These are phyloP conservation scores for Cheiracanthium punctorium DNA, from an alignment of 2,888 invertebrate species.

Conservation along the genomic window DNA sequence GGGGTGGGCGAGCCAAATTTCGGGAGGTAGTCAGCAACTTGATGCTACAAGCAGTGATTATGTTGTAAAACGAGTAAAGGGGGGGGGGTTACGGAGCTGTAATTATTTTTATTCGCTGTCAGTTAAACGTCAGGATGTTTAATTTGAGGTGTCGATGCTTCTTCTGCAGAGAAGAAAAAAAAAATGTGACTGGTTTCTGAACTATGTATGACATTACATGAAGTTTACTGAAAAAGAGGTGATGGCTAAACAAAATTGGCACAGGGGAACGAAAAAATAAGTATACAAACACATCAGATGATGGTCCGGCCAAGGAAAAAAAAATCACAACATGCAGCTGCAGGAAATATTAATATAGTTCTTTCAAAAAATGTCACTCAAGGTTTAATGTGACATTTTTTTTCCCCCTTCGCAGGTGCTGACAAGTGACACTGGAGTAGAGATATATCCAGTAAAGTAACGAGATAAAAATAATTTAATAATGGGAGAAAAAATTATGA, in stretches of 20 bases:
- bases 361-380: not conserved
- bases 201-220: conserved; percentile 9
- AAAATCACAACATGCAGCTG: not conserved
- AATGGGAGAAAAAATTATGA: too few relatives aligned
- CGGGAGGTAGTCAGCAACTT: conserved; percentile 42
- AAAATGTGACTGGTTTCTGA: conserved; percentile 9
- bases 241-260: not conserved
- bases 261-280: not conserved
- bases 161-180: not conserved
- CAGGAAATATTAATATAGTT: conserved; percentile 8
- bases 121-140: conserved; percentile 62
- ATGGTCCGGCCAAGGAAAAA: not conserved
- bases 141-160: conserved; percentile 66
- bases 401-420: not conserved
- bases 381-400: not conserved
- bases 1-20: conserved; percentile 33
- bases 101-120: conserved; percentile 68
- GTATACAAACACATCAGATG: too few relatives aligned
- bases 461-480: not conserved
- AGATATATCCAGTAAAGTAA: not conserved
- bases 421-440: not conserved
- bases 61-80: conserved; percentile 50
- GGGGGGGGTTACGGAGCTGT: conserved; percentile 37
- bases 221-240: not conserved
- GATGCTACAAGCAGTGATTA: conserved; percentile 65